Evolutionary conservation across 2,113 vertebrate species (phyloP).

Genomic region (Salminus brasiliensis): DNA sequence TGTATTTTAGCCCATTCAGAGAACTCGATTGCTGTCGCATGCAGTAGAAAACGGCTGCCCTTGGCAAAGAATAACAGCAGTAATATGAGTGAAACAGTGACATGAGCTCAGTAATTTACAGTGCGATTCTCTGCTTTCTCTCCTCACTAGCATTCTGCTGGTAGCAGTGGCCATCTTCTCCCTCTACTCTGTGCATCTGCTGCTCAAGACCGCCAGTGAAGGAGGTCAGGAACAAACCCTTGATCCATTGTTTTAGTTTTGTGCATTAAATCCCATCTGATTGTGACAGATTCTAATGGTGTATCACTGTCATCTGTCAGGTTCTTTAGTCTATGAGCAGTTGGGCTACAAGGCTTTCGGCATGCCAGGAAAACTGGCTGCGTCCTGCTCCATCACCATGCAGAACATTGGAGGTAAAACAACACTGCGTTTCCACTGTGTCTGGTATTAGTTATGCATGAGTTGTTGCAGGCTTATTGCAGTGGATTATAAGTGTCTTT

Average conservation of each 20-base stretch:
- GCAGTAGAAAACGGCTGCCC: background rate
- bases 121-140: constrained; percentile 14
- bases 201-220: constrained; percentile 97
- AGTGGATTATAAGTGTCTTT: background rate
- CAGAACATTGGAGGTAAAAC: constrained; percentile 95
- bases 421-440: background rate
- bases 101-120: constrained; percentile 12
- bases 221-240: constrained; percentile 81
- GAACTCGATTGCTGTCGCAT: background rate
- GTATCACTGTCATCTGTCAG: constrained; percentile 63
- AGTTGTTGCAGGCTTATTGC: no score
- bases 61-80: background rate
- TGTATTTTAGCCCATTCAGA: background rate
- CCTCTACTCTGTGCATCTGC: constrained; percentile 95
- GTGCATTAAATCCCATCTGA: background rate
- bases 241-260: constrained; percentile 2
- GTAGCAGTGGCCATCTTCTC: constrained; percentile 89
- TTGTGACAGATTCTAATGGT: background rate
- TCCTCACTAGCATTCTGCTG: constrained; percentile 88
- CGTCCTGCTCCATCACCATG: constrained; percentile 93
- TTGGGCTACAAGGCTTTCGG: constrained; percentile 95
- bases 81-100: background rate
- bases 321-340: constrained; percentile 91
- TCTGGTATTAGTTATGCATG: background rate
- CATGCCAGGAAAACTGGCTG: constrained; percentile 90